Evolutionary conservation across 2,797 vertebrate genomes (phyloP), one percentile per base, ranked within the genome.

Genomic region (Coracias cyanogaster): DNA sequence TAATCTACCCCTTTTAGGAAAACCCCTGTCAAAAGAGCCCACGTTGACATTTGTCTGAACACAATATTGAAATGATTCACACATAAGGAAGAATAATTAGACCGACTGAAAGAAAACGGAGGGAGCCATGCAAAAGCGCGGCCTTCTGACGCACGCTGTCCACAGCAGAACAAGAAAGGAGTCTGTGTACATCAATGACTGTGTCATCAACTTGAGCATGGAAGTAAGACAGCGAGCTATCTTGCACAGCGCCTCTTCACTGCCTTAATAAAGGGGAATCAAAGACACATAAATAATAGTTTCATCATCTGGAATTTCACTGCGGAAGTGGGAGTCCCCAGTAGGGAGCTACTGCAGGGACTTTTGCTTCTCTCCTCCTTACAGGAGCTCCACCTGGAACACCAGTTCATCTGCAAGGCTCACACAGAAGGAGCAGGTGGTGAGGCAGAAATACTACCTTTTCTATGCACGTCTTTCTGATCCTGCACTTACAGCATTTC

Each of bases 341-440:
- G 4, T 0, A 82, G 19, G 43, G 35, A 82, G 46, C 28, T 55
- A 66, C 60, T 0, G 3, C n/a, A 55, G 60, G 1, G 1, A 58
- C 12, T 71, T 81, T 2, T 0, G 2, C 62, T 69, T 61, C 65
- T 60, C 29, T 72, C 29, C 41, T 65, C 29, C 61, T 74, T 67
- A 25, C 7, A 35, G 58, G 31, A 74, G 29, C 35, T 66, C 46
- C 52, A 52, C 67, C 35, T 60, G 31, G 20, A 92, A 52, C 21
- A 46, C 13, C 37, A n/a, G 49, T n/a, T 91, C 52, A 61, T 18
- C 79, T 37, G 15, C 49, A 35, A 35, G n/a, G n/a, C 64, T 55
- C 41, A 5, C 20, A 77, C 15, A 74, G 65, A 57, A 74, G 49
- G n/a, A 81, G 61, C 48, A 66, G 41, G 52, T 69, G 61, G 24